Conservation (phyloP, 1,140 invertebrate species). For the roundworm (Caenorhabditis elegans) region DNA sequence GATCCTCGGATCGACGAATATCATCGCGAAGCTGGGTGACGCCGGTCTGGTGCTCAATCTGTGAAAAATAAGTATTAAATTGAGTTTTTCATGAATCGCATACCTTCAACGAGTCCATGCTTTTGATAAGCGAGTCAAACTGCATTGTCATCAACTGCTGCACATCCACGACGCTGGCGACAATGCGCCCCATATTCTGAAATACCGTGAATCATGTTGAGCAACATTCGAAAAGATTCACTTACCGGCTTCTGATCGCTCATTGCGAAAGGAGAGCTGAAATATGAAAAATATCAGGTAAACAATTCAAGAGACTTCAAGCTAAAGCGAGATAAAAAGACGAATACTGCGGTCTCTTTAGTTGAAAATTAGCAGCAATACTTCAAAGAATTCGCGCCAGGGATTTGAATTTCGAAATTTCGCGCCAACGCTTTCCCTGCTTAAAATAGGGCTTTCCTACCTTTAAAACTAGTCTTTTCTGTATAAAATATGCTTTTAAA, state of each 20-base stretch:
- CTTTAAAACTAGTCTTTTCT: no score
- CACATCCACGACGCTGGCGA: slow-evolving; percentile 2
- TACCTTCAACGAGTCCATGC: neutral
- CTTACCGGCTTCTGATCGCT: slow-evolving; percentile 15
- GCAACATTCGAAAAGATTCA: neutral
- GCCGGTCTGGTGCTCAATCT: neutral
- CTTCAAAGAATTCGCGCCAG: no score
- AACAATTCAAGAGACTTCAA: no score
- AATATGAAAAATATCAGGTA: no score
- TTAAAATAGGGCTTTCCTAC: no score
- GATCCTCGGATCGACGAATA: neutral
- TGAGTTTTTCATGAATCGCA: no score
- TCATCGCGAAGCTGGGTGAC: neutral
- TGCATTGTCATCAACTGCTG: neutral
- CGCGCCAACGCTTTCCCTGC: no score
- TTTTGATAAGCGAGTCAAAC: neutral
- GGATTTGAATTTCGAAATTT: no score
- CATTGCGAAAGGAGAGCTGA: neutral
- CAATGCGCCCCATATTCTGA: neutral
- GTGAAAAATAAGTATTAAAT: neutral
- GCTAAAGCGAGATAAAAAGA: no score
- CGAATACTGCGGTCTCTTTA: no score
- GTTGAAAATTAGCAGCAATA: no score
- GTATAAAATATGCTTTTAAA: no score
- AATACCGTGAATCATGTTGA: neutral